Conservation (phyloP, 2,888 invertebrate species). For the Chymomyza procnemis region DNA sequence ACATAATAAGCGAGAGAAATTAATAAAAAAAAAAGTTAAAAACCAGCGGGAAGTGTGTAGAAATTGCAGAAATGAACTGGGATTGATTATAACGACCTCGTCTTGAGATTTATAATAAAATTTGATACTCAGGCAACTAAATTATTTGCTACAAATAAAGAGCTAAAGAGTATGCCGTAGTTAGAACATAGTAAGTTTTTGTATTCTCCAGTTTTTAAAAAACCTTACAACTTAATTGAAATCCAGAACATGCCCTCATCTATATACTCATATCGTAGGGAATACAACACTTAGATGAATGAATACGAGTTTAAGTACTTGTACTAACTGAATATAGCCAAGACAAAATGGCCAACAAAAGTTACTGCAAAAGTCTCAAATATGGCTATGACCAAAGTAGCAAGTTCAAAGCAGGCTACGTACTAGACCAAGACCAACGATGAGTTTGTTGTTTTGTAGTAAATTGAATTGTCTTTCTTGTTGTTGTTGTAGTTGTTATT, state of each 20-base stretch:
- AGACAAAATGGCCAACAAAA: conserved; percentile 24
- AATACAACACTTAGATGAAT: conserved; percentile 58
- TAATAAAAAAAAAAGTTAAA: no score
- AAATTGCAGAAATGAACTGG: no score
- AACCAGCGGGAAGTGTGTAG: no score
- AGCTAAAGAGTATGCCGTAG: no score
- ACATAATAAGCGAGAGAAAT: no score
- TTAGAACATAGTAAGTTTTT: no score
- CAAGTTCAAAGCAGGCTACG: conserved; percentile 67
- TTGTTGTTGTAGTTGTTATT: conserved; percentile 55
- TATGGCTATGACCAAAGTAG: conserved; percentile 51
- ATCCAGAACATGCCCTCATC: neutral
- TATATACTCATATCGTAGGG: neutral
- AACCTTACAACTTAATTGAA: neutral
- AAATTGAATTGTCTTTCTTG: conserved; percentile 70
- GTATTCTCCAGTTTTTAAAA: no score
- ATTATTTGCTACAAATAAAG: no score
- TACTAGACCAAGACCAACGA: conserved; percentile 39
- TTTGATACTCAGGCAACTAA: no score
- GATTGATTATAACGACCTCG: no score
- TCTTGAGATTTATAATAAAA: no score
- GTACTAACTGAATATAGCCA: conserved; percentile 40
- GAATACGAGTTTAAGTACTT: conserved; percentile 17
- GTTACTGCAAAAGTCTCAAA: conserved; percentile 19
- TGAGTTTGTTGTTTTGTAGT: conserved; percentile 64